These are phyloP conservation scores for Diadophis punctatus DNA, from an alignment of 2,113 vertebrate genomes.

Conservation along the genomic window DNA sequence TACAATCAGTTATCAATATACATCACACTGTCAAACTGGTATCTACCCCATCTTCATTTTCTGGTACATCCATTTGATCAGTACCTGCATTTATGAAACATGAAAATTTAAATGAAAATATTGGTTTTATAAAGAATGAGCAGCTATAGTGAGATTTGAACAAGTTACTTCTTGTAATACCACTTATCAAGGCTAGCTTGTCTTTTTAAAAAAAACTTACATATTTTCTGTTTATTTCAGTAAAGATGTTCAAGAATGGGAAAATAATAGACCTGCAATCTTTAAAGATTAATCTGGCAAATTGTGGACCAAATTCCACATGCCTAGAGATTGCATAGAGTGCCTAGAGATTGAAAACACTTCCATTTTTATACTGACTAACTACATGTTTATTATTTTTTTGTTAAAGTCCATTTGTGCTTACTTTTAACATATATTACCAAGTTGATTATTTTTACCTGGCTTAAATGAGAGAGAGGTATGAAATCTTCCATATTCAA, in stretches of 20 bases:
- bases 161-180: background rate
- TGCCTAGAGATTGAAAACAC: too few species aligned
- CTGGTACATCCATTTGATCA: background rate
- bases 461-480: background rate
- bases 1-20: constrained; percentile 42
- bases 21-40: constrained; percentile 1
- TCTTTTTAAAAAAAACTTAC: background rate
- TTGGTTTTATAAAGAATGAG: background rate
- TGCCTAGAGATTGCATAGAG: background rate
- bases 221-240: background rate
- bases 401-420: background rate
- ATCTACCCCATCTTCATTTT: background rate
- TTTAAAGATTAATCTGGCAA: background rate
- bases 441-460: background rate
- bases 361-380: background rate
- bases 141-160: background rate
- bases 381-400: background rate
- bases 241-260: background rate
- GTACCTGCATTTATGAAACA: constrained; percentile 13
- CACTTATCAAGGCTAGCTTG: background rate
- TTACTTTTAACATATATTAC: background rate
- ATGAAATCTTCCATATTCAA: background rate
- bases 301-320: background rate
- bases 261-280: background rate
- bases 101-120: constrained; percentile 5